Evolutionary conservation across 2,888 invertebrate species (phyloP), one percentile per base, ranked within the genome.

Genomic region (Amiota communis): DNA sequence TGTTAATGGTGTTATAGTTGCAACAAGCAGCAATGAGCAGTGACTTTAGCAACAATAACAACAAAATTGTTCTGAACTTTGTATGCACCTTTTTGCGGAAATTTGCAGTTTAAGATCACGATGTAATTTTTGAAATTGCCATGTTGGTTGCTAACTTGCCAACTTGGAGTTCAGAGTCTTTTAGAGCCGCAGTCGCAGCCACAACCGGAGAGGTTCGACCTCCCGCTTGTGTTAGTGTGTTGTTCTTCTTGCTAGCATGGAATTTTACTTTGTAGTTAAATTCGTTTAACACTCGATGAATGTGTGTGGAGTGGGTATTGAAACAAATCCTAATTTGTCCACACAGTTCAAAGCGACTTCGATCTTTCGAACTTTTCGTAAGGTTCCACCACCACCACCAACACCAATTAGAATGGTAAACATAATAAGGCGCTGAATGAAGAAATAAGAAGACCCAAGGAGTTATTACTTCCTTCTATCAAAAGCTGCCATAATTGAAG

Each of bases 41-140:
- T 51, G 63, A 48, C 61, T 23, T 8, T 8, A 59, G 47, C 73
- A 70, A 48, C 72, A 57, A 75, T 73, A 64, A 57, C 70, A 76
- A 76, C 79, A 83, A 87, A 87, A 87, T 87, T 87, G 86, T 86
- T 87, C 85, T 87, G 88, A 87, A 87, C 88, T 87, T 84, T 87
- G 87, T 85, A 84, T 59, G 59, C 59, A 59, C 59, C 20, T 20
- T n/a, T 86, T 84, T 86, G 80, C 77, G 78, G 61, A 81, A 85
- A 85, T 83, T 86, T 86, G 86, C 83, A 80, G 86, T 84, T 77
- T 81, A 78, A 83, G 87, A 87, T 88, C 88, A 88, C 87, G 88
- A 88, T 87, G 87, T 87, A 88, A 87, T 88, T 87, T 87, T 84
- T 77, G 84, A 85, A 87, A 87, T 86, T 87, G 85, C 85, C 85